Conservation (phyloP, 2,113 vertebrate species). For the Miniopterus natalensis region DNA sequence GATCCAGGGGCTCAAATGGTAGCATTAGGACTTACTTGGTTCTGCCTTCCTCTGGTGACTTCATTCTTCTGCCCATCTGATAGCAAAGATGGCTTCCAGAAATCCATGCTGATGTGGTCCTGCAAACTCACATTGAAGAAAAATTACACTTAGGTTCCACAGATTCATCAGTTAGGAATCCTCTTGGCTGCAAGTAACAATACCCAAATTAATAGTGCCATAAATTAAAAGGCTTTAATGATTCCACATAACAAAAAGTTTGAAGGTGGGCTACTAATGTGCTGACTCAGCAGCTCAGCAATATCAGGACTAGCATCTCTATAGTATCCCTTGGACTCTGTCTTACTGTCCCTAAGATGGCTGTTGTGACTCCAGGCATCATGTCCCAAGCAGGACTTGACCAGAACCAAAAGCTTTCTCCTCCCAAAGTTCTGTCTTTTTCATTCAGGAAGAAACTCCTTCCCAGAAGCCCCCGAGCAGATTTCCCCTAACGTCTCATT, state of each 20-base stretch:
- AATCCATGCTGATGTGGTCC: not conserved
- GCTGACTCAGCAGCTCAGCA: not conserved
- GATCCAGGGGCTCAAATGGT: not conserved
- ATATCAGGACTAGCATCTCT: not conserved
- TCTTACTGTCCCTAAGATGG: not conserved
- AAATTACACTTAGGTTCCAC: not conserved
- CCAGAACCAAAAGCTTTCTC: constrained; percentile 67
- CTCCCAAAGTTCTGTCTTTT: constrained; percentile 82
- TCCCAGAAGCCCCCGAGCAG: constrained; percentile 79
- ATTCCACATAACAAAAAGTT: not conserved
- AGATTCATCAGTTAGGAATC: not conserved
- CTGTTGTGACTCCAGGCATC: constrained; percentile 6
- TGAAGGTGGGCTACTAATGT: not conserved
- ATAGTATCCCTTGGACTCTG: not conserved
- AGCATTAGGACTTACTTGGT: not conserved
- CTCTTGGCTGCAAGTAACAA: constrained; percentile 43
- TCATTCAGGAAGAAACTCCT: constrained; percentile 82
- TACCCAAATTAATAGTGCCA: not conserved
- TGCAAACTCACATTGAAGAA: not conserved
- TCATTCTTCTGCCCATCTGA: not conserved
- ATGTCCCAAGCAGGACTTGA: constrained; percentile 48
- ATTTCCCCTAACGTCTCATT: constrained; percentile 78
- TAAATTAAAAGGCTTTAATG: constrained; percentile 9
- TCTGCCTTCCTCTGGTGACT: constrained; percentile 8
- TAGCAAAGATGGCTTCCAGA: not conserved